Conservation (phyloP, 2,888 invertebrate species). For the Peribatodes rhomboidaria region DNA sequence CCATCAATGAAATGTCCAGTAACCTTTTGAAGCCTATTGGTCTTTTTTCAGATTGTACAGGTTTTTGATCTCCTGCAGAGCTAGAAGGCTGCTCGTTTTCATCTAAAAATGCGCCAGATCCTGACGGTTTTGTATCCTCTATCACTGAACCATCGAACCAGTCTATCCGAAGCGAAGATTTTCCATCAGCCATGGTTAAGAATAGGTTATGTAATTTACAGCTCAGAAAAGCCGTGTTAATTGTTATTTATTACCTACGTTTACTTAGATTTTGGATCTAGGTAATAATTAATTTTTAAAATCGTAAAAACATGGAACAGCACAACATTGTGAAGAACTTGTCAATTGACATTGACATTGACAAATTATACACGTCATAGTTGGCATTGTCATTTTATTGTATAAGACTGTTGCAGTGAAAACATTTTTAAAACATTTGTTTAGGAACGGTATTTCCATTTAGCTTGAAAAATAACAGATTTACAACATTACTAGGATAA, state of each 20-base stretch:
- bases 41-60: slow-evolving; percentile 67
- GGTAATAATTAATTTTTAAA: no score
- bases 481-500: no score
- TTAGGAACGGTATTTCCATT: no score
- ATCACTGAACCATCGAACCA: slow-evolving; percentile 82
- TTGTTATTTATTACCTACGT: neutral
- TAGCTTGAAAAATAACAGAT: no score
- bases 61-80: slow-evolving; percentile 52
- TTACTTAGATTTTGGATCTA: no score
- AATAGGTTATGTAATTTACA: neutral
- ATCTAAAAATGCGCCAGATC: slow-evolving; percentile 61
- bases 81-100: slow-evolving; percentile 59
- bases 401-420: no score
- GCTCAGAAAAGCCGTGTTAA: neutral
- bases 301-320: no score
- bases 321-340: neutral
- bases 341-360: neutral
- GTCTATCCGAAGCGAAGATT: slow-evolving; percentile 75
- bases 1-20: slow-evolving; percentile 70
- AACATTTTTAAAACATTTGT: no score
- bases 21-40: slow-evolving; percentile 80
- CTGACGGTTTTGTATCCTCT: slow-evolving; percentile 59
- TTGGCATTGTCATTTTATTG: no score
- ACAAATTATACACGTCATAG: neutral
- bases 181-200: slow-evolving; percentile 65